Conservation (phyloP, 2,797 vertebrate genomes). For the Sebastes glaucus region DNA sequence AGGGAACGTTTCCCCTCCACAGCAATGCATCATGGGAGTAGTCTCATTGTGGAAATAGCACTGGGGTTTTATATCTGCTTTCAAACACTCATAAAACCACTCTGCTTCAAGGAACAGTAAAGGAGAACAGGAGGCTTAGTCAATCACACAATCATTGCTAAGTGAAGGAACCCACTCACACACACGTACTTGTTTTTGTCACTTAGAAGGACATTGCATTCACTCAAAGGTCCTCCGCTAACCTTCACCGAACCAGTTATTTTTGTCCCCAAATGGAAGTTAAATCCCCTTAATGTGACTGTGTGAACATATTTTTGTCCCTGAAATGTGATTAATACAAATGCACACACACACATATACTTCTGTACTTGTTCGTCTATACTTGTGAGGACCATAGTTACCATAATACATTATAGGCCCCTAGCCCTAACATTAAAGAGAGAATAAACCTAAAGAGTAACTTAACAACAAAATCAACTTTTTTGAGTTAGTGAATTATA, state of each 20-base stretch:
- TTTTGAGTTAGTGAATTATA: not conserved
- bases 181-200: not conserved
- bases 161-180: not conserved
- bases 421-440: not conserved
- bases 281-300: not conserved
- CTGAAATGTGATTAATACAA: not conserved
- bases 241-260: not conserved
- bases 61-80: conserved; percentile 9
- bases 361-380: not conserved
- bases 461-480: not conserved
- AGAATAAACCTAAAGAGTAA: not conserved
- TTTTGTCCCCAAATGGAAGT: not conserved
- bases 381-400: not conserved
- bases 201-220: not conserved
- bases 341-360: not conserved
- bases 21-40: not conserved
- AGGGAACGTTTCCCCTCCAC: not conserved
- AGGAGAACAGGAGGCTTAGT: not conserved
- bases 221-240: not conserved
- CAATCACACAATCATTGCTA: not conserved
- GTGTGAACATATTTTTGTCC: not conserved
- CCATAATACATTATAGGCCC: not conserved
- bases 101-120: conserved; percentile 8
- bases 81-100: conserved; percentile 15
- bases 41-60: not conserved